Base-by-base conservation (phyloP, 2,888 invertebrate species). In the Psococerastis gibbosa region DNA sequence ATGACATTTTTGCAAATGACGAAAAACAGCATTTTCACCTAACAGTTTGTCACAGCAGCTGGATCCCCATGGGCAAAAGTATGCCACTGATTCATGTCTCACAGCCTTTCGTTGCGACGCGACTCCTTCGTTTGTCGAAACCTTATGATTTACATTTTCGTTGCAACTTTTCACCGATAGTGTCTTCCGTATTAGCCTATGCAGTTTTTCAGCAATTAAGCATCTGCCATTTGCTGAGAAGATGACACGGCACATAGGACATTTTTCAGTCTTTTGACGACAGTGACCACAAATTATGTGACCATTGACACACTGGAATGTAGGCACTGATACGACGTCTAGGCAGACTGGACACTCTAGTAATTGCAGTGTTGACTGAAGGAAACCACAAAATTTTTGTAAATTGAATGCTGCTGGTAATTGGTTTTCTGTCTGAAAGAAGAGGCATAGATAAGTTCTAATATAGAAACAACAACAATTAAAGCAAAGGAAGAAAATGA, bases 271-370 rank as follows among this genome's bases (percentile, higher is more conserved):
- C 46, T 63, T 60, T 51, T 57, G 56, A 50, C 64, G 62, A 54
- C 65, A 65, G 52, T 60, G 58, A 53, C 60, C 60, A 52, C 65
- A 65, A 16, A 65, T 56, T 46, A 65, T 58, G 55, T 65, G 65
- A 49, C 65, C 65, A 52, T 66, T 62, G 55, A 61, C 62, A 51
- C 66, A 66, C 52, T 66, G 66, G 57, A 60, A 61, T 47, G 63
- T 62, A 43, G 64, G 65, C 49, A 64, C 63, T 9, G 51, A 47
- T 5, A 53, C 51, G 53, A 63, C 62, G 57, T 66, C 66, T 49
- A 65, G 58, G 53, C 66, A 66, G 48, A 66, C 61, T 48, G 66
- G 66, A 57, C 66, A 66, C 54, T 66, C 66, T 52, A 66, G 55
- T 50, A 66, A 58, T 54, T 64, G 63, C 49, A 65, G 58, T 50